A percentile compares a stretch with the other conserved stretches of the same genome.
Conservation (phyloP, 2,888 invertebrate species). For the Cetonia aurata region DNA sequence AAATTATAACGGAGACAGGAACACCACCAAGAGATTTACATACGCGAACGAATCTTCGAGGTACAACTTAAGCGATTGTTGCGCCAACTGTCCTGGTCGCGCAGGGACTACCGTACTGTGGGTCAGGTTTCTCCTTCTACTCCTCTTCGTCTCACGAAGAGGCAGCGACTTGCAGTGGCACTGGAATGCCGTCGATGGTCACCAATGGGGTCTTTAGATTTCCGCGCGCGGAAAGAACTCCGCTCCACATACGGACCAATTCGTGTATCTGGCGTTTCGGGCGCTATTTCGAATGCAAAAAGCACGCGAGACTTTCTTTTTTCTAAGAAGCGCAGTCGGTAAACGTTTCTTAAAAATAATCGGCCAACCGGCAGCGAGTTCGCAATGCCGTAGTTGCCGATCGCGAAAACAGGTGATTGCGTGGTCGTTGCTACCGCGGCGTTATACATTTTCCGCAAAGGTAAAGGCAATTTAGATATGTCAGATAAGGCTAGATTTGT, state of each 20-base stretch:
- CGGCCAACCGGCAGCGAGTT: background rate
- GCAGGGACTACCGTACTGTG: constrained; percentile 49
- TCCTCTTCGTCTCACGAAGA: constrained; percentile 46
- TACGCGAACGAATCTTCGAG: constrained; percentile 12
- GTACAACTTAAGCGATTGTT: constrained; percentile 39
- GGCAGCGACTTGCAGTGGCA: constrained; percentile 53
- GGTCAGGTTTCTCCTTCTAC: constrained; percentile 56
- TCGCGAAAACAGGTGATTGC: too few relatives aligned
- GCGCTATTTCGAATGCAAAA: constrained; percentile 11
- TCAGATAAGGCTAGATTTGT: constrained; percentile 1
- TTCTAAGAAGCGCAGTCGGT: constrained; percentile 6
- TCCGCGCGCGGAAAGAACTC: constrained; percentile 51
- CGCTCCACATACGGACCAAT: constrained; percentile 29
- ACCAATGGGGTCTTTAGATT: constrained; percentile 59
- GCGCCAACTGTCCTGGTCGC: constrained; percentile 42
- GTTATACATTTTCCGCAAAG: constrained; percentile 15
- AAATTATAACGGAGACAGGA: background rate
- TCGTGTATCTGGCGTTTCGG: background rate
- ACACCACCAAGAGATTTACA: constrained; percentile 2
- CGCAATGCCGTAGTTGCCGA: too few relatives aligned
- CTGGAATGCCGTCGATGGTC: constrained; percentile 64
- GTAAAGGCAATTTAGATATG: constrained; percentile 18
- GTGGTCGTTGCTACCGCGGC: background rate
- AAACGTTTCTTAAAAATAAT: constrained; percentile 20
- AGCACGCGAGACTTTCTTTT: background rate